phyloP scores from a whole-genome alignment of 2,888 invertebrate genomes.

The Copidosoma aretas region DNA sequence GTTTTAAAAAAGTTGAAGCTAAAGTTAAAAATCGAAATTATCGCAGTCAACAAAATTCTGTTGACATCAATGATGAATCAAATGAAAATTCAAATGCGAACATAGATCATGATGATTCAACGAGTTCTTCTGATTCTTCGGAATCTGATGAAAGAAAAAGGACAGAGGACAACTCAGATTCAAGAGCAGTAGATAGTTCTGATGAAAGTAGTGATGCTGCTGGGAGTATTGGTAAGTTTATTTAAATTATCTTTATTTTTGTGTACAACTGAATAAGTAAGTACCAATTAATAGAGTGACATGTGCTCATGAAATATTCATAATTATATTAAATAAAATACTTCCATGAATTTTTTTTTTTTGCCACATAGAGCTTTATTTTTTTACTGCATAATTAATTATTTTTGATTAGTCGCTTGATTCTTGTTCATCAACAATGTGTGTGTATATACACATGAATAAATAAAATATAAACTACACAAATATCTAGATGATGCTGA shows the following conservation, averaged over 20 bases:
- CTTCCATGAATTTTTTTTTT: no score
- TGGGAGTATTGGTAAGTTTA: not conserved
- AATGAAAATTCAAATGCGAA: conserved; percentile 21
- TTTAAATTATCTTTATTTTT: no score
- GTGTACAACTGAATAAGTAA: no score
- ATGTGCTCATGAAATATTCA: not conserved
- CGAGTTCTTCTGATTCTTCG: conserved; percentile 21
- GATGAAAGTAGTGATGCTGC: conserved; percentile 39
- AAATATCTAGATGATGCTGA: conserved; percentile 42
- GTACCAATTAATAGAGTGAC: not conserved
- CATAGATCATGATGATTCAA: conserved; percentile 8
- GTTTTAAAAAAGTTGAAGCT: conserved; percentile 48
- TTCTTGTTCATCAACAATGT: no score
- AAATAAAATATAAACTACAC: no score
- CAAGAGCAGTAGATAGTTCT: conserved; percentile 18
- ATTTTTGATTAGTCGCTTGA: no score
- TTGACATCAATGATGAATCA: conserved; percentile 40
- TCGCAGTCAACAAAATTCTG: conserved; percentile 44
- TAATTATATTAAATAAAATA: not conserved
- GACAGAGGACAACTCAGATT: conserved; percentile 12
- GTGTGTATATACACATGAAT: no score
- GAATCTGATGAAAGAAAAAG: not conserved
- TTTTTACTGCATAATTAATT: no score
- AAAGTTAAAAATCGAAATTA: conserved; percentile 54
- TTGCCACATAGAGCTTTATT: no score